Conservation (phyloP, 2,888 invertebrate genomes). For the Nemoura dubitans region DNA sequence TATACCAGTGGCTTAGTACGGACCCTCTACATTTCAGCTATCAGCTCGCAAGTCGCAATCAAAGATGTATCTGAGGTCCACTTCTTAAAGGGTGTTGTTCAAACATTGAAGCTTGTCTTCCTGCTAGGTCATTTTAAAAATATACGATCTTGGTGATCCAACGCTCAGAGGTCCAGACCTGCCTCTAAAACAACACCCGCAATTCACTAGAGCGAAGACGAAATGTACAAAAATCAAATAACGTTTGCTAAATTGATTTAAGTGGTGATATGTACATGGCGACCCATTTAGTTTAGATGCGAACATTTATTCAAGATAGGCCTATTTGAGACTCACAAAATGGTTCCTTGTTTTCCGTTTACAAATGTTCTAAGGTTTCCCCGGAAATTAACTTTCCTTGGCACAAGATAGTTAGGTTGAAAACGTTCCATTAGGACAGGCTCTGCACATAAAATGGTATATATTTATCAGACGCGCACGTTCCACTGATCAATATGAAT, state of each 20-base stretch:
- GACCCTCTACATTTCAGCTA: too few relatives aligned
- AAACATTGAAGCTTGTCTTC: background rate
- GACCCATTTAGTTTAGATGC: background rate
- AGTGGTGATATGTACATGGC: background rate
- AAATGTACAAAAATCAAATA: background rate
- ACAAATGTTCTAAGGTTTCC: slow-evolving; percentile 2
- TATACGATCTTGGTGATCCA: background rate
- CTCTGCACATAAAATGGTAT: background rate
- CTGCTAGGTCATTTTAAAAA: background rate
- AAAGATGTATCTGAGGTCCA: background rate
- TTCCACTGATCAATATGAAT: background rate
- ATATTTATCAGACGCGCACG: background rate
- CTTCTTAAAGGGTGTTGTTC: slow-evolving; percentile 7
- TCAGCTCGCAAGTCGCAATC: background rate
- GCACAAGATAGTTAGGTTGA: background rate
- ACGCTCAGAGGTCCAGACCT: background rate
- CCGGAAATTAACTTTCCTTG: slow-evolving; percentile 33
- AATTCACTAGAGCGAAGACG: background rate
- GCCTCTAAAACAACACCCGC: background rate
- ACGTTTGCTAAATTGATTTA: background rate
- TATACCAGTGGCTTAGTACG: background rate
- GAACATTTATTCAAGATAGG: background rate
- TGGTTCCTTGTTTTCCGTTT: background rate
- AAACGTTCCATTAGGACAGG: background rate
- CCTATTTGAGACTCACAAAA: background rate